These are phyloP conservation scores for Caenorhabditis japonica DNA, from an alignment of 2,888 invertebrate genomes.

Conservation along the genomic window DNA sequence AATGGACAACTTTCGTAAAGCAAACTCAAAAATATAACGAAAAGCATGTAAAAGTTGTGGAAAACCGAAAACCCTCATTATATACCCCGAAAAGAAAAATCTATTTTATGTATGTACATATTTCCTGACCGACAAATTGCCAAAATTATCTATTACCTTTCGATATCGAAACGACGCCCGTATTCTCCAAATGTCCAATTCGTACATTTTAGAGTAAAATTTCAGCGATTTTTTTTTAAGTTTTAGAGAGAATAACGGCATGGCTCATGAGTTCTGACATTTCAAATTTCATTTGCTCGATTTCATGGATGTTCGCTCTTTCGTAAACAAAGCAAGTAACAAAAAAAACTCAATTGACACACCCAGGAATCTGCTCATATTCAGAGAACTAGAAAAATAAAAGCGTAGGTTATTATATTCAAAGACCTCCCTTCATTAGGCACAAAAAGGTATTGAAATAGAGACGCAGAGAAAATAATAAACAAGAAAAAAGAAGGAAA, in stretches of 20 bases:
- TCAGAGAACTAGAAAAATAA: slow-evolving; percentile 6
- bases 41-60: no score
- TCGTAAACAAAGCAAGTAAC: no score
- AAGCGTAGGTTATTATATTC: not conserved
- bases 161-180: slow-evolving; percentile 23
- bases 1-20: no score
- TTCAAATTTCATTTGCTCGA: no score
- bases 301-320: no score
- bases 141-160: slow-evolving; percentile 19
- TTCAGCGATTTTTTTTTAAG: not conserved
- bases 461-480: slow-evolving; percentile 23
- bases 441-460: no score
- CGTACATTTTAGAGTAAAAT: slow-evolving; percentile 39
- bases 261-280: no score
- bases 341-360: slow-evolving; percentile 23
- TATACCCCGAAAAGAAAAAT: no score
- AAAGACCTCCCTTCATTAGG: no score
- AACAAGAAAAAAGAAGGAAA: not conserved
- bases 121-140: not conserved
- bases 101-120: no score
- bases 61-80: not conserved
- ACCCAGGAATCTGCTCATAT: slow-evolving; percentile 12
- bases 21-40: no score
- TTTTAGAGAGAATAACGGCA: not conserved
- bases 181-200: slow-evolving; percentile 34